Evolutionary conservation across 1,140 invertebrate genomes (phyloP).

Genomic region (Belonocnema kinseyi): DNA sequence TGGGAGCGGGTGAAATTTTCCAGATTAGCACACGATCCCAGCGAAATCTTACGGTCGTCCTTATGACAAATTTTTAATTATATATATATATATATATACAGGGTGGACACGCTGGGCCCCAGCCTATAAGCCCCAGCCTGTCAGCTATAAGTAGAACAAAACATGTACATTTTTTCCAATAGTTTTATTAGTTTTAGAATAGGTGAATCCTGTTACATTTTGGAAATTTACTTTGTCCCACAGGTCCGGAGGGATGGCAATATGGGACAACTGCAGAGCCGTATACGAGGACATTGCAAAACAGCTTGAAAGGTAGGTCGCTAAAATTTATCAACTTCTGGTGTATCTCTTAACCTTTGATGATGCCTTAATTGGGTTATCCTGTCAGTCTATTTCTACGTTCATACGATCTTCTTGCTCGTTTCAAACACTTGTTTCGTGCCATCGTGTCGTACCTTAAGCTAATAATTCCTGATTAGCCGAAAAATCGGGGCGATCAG

Average conservation of each 20-base stretch:
- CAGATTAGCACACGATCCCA: no score
- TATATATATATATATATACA: no score
- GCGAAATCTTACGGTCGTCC: no score
- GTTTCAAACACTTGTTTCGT: constrained; percentile 3
- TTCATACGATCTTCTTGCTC: not conserved
- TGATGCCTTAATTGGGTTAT: not conserved
- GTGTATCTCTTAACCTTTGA: not conserved
- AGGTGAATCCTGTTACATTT: constrained; percentile 26
- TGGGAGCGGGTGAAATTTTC: no score
- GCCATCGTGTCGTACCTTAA: not conserved
- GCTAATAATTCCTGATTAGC: constrained; percentile 53
- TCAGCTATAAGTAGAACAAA: no score
- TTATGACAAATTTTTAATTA: no score
- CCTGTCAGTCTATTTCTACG: not conserved
- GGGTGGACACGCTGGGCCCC: no score
- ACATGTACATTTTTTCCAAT: no score
- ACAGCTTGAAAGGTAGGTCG: constrained; percentile 87
- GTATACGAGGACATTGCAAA: constrained; percentile 95
- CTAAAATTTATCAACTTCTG: not conserved
- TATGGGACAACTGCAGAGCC: constrained; percentile 93
- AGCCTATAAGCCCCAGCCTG: no score
- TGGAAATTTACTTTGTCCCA: constrained; percentile 68
- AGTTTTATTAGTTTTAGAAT: no score
- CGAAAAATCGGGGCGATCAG: constrained; percentile 54
- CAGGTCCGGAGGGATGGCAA: constrained; percentile 85